Evolutionary conservation across 2,113 vertebrate species (phyloP), one percentile per base, ranked within the genome.

Genomic region (Callithrix jacchus): DNA sequence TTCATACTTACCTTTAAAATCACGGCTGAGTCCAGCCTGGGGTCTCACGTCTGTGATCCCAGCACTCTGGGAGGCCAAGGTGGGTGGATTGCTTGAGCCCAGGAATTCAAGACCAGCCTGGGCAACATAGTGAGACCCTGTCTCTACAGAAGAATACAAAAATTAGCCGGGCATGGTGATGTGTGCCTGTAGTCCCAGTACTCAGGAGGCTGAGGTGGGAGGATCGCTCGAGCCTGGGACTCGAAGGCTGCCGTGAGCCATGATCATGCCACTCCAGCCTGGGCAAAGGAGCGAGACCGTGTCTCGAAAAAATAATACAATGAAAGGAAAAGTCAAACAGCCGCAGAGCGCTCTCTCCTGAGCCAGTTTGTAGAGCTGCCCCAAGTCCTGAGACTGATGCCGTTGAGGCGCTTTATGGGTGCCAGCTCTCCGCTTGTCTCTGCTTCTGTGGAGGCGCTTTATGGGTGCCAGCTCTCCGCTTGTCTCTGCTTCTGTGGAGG

Each of bases 391-490:
- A 35, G 13, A 35, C 16, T 1, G 32, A 68, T 8, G 30, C 66
- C 5, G 6, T 13, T 35, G 27, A 68, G 66, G 7, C 9, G 20
- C 0, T 35, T 68, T 35, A 3, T 0, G 35, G 66, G 32, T 1
- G 32, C 30, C 32, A 17, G 66, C 66, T 35, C 32, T 30, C 13
- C 6, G 21, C 45, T 27, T 74, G 73, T 27, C 10, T 74, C 23
- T 30, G 23, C 11, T 8, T 45, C 73, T 76, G 73, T 45, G 2
- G 37, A 23, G 2, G 8, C 9, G 20, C 0, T 35, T 68, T 35
- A 3, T 0, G 35, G 66, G 32, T 1, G 32, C 30, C 32, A 17
- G 66, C 66, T 35, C 32, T 30, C 13, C 6, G 21, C 45, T 27
- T 74, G 73, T 27, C 10, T 74, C 23, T 30, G 23, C 11, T 8